Evolutionary conservation across 2,888 invertebrate genomes (phyloP).

Genomic region (Hyalella azteca): DNA sequence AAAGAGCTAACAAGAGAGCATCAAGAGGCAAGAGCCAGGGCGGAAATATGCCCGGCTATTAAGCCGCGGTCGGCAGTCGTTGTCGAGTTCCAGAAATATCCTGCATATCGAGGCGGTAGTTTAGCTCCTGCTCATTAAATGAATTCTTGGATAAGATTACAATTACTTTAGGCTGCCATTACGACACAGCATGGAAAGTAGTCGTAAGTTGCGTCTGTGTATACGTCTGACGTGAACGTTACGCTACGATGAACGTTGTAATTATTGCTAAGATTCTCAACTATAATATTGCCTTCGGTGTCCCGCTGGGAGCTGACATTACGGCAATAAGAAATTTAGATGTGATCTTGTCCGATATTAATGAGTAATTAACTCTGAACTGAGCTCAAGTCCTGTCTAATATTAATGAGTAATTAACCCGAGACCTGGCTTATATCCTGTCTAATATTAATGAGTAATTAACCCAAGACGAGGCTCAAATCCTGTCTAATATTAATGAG

Average conservation of each 20-base stretch:
- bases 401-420: conserved; percentile 6
- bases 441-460: conserved; percentile 9
- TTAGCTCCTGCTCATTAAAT: conserved; percentile 5
- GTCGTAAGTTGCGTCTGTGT: too few relatives aligned
- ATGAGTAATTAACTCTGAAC: neutral
- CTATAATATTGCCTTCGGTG: neutral
- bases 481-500: neutral
- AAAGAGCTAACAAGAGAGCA: too few relatives aligned
- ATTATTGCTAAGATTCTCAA: too few relatives aligned
- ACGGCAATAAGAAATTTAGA: neutral
- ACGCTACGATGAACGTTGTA: too few relatives aligned
- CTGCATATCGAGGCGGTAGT: conserved; percentile 5
- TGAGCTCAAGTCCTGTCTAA: neutral
- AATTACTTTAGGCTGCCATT: conserved; percentile 17
- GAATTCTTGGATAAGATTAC: conserved; percentile 21
- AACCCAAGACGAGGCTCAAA: neutral
- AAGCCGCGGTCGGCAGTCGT: too few relatives aligned
- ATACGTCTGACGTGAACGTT: too few relatives aligned
- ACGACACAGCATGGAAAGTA: conserved; percentile 15
- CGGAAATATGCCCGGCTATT: too few relatives aligned
- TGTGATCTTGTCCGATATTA: neutral
- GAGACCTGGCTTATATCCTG: neutral
- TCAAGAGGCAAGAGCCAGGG: too few relatives aligned
- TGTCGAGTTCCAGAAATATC: neutral
- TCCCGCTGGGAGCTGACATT: neutral